phyloP scores from a whole-genome alignment of 2,888 invertebrate species.

The Strigamia maritima region DNA sequence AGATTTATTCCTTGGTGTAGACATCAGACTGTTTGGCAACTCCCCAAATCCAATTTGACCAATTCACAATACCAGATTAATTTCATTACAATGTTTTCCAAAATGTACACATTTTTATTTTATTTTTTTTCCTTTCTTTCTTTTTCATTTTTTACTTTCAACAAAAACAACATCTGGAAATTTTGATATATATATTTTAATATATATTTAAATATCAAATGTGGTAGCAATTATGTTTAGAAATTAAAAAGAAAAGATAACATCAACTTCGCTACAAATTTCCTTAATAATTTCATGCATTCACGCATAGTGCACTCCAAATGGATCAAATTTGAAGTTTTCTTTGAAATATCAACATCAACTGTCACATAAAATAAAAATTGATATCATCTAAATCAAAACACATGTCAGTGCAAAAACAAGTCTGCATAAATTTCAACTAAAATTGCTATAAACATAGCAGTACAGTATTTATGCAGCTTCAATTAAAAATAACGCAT shows the following conservation, averaged over 20 bases:
- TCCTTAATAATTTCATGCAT: background rate
- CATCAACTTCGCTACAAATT: background rate
- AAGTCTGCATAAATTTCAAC: background rate
- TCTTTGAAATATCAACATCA: background rate
- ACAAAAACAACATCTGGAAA: background rate
- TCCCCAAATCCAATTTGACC: slow-evolving; percentile 27
- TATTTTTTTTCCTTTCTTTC: background rate
- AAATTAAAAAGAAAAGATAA: background rate
- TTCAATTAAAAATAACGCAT: background rate
- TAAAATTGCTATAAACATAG: background rate
- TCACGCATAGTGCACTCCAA: background rate
- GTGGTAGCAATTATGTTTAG: background rate
- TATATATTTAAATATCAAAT: background rate
- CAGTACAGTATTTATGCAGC: background rate
- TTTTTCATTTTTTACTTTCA: background rate
- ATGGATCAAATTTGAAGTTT: background rate
- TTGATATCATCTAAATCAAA: background rate
- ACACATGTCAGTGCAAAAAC: background rate
- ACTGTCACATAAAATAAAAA: background rate
- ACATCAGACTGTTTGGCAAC: background rate
- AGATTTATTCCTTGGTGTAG: slow-evolving; percentile 9
- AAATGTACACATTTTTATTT: background rate
- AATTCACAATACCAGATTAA: slow-evolving; percentile 13
- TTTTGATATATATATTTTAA: background rate
- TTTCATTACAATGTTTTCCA: slow-evolving; percentile 21